Conservation (phyloP, 1,140 invertebrate genomes). For the Drosophila elegans region DNA sequence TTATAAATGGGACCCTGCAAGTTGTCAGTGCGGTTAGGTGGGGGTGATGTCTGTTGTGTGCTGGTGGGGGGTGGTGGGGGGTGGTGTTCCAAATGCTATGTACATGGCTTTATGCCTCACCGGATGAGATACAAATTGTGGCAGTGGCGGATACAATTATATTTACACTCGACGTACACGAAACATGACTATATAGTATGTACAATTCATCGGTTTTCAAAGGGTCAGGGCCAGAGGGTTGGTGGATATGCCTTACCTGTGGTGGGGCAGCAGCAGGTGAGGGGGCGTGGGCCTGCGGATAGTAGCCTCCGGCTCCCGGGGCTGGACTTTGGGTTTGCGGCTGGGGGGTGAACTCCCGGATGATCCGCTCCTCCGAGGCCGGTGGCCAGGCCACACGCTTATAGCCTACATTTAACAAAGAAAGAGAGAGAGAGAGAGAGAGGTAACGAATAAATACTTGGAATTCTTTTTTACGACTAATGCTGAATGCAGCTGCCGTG, state of each 20-base stretch:
- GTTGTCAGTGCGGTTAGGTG: conserved; percentile 62
- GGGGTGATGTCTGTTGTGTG: conserved; percentile 18
- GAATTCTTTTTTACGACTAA: conserved; percentile 24
- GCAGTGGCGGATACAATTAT: conserved; percentile 52
- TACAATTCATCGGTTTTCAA: conserved; percentile 26
- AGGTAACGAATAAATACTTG: conserved; percentile 28
- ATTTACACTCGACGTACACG: conserved; percentile 60
- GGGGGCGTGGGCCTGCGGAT: conserved; percentile 46
- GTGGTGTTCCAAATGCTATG: conserved; percentile 14
- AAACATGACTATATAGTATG: conserved; percentile 32
- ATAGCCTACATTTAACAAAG: conserved; percentile 86
- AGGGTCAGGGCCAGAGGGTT: neutral
- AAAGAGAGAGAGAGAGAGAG: neutral
- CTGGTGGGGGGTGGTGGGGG: conserved; percentile 1
- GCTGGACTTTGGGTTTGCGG: conserved; percentile 80
- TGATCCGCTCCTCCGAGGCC: conserved; percentile 87
- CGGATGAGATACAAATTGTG: conserved; percentile 39
- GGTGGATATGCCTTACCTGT: conserved; percentile 59
- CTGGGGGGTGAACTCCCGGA: conserved; percentile 87
- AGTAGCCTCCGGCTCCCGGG: conserved; percentile 66
- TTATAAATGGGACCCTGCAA: conserved; percentile 83
- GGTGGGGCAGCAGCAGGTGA: conserved; percentile 47
- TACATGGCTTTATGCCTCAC: conserved; percentile 27
- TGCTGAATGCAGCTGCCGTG: conserved; percentile 29
- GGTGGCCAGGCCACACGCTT: conserved; percentile 94